Base-by-base conservation (phyloP, 2,797 vertebrate genomes). In the Argentina silus region DNA sequence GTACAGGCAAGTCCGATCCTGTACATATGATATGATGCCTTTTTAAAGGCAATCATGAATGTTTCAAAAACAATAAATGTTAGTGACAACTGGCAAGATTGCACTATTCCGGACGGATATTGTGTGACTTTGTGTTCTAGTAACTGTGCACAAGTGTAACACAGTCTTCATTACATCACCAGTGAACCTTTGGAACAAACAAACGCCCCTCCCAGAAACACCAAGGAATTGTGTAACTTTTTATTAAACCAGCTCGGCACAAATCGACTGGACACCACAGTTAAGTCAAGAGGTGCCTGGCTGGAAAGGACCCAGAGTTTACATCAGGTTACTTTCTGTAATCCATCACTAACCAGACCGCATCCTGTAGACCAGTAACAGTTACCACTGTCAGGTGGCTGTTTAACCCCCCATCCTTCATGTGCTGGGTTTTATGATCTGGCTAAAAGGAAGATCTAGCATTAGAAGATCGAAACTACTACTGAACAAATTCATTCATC, bases 241-340 rank as follows among this genome's bases (percentile, higher is more conserved):
- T 87, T 85, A 87, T 84, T 83, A 74, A 77, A 83, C 69, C 77
- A 74, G 56, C 71, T 79, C 72, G 59, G 57, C 36, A 47, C 27
- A 68, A 69, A 75, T 66, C 8, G 62, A 70, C 43, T 19, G 50
- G 42, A 76, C 19, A 19, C 23, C 53, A 65, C 47, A 56, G 27
- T 63, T 64, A 14, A 43, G 19, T 50, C 64, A 57, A 45, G 15
- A 14, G 43, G 27, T 53, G 50, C 60, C 44, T 51, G 8, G 27
- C 36, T 67, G 19, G 43, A 21, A 50, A 48, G 19, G 64, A 48
- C 44, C 11, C 59, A 47, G 11, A 57, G 53, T 15, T 57, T 19
- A 6, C 36, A 57, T 21, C 23, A 11, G 44, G 45, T 50, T 14
- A 36, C 27, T 36, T 27, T 19, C 10, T 14, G 8, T 19, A 12